Evolutionary conservation across 1,140 invertebrate genomes (phyloP).

Genomic region (Nymphalis io): DNA sequence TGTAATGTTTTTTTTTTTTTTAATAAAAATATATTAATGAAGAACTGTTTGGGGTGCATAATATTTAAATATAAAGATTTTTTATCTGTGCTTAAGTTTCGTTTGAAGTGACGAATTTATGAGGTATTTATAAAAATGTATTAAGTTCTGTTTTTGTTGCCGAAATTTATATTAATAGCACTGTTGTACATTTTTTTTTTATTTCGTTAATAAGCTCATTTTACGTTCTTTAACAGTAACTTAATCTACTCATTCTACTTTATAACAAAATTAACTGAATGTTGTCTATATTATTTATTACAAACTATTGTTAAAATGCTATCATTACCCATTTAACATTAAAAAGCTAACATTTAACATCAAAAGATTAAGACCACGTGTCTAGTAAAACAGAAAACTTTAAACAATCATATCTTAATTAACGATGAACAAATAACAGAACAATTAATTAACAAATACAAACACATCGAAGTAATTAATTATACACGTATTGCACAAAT

Average conservation of each 20-base stretch:
- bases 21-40: too few relatives aligned
- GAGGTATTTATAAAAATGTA: too few relatives aligned
- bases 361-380: not conserved
- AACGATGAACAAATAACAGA: not conserved
- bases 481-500: not conserved
- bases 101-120: not conserved
- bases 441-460: not conserved
- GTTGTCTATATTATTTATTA: slow-evolving; percentile 44
- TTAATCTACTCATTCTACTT: not conserved
- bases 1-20: too few relatives aligned
- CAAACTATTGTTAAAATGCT: slow-evolving; percentile 41
- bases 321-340: slow-evolving; percentile 59
- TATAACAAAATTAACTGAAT: slow-evolving; percentile 9
- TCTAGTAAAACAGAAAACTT: not conserved
- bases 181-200: too few relatives aligned
- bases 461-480: not conserved
- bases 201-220: too few relatives aligned
- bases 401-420: not conserved
- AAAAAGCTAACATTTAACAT: not conserved
- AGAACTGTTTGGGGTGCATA: too few relatives aligned
- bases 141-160: too few relatives aligned
- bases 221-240: not conserved
- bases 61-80: too few relatives aligned
- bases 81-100: too few relatives aligned
- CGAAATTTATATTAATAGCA: too few relatives aligned